Percentiles rank a stretch among this genome's conserved stretches.
Evolutionary conservation across 2,797 vertebrate species (phyloP).

Genomic region (Myiothlypis coronata): DNA sequence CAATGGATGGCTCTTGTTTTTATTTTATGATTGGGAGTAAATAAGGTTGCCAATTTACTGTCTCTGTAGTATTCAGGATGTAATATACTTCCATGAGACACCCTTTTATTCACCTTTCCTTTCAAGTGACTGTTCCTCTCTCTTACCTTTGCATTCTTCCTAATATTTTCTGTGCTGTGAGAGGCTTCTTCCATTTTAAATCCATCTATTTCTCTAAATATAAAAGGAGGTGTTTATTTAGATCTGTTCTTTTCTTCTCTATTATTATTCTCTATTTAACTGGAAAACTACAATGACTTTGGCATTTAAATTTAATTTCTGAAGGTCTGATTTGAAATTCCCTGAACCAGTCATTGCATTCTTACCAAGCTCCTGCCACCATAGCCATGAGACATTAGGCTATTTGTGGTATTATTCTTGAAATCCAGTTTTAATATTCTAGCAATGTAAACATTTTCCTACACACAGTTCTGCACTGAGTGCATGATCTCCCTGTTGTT

Average conservation of each 20-base stretch:
- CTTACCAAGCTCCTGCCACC: neutral
- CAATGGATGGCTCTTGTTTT: constrained; percentile 1
- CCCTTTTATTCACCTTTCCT: neutral
- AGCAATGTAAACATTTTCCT: neutral
- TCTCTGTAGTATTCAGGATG: neutral
- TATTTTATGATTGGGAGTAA: constrained; percentile 52
- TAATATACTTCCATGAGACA: neutral
- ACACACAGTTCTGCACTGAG: neutral
- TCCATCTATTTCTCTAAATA: neutral
- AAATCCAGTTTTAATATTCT: neutral
- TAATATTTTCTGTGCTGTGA: neutral
- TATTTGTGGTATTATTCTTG: neutral
- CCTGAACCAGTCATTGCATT: neutral
- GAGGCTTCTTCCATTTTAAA: neutral
- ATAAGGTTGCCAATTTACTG: constrained; percentile 8
- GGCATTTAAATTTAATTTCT: neutral
- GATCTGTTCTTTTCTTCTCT: neutral
- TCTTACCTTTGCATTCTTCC: neutral
- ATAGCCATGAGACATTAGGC: neutral
- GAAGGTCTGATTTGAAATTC: neutral
- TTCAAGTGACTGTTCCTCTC: neutral
- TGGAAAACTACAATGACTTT: neutral
- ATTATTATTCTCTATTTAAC: neutral
- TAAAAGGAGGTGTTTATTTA: neutral
- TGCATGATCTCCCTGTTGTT: neutral